Evolutionary conservation across 30 jellyfish, hydroid and myxozoan species (phyloP).

Genomic region (Hydractinia symbiolongicarpus): DNA sequence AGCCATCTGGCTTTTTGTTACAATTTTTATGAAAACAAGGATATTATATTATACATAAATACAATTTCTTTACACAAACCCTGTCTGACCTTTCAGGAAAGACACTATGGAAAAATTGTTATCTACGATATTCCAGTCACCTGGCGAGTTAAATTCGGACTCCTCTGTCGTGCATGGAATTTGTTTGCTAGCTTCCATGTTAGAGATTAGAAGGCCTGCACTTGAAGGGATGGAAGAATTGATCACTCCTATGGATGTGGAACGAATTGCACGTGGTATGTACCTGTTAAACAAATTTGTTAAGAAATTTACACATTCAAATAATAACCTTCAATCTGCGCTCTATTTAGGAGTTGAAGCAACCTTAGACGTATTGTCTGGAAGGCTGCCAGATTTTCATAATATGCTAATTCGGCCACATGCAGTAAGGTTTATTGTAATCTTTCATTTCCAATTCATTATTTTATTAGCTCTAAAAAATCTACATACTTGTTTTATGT

Average conservation of each 20-base stretch:
- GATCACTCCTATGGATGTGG: constrained; percentile 64
- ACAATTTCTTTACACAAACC: too few relatives aligned
- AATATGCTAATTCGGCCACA: constrained; percentile 58
- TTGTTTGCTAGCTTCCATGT: constrained; percentile 50
- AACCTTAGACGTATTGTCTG: constrained; percentile 52
- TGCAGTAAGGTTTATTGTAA: constrained; percentile 32
- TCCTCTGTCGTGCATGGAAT: constrained; percentile 85
- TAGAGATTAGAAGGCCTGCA: constrained; percentile 80
- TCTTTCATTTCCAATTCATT: too few relatives aligned
- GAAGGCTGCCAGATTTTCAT: constrained; percentile 65
- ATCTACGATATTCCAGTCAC: constrained; percentile 56
- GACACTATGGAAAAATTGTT: constrained; percentile 52
- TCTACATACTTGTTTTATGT: background rate
- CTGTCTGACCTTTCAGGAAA: constrained; percentile 44
- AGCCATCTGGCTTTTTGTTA: too few relatives aligned
- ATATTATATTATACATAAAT: too few relatives aligned
- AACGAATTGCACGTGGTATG: constrained; percentile 72
- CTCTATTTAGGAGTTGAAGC: constrained; percentile 51
- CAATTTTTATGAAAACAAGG: too few relatives aligned
- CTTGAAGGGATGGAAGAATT: constrained; percentile 79
- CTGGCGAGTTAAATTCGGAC: constrained; percentile 40
- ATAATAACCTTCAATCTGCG: background rate
- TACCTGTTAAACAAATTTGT: background rate
- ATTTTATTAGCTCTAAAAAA: too few relatives aligned
- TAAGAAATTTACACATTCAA: background rate